Percentiles rank a stretch among this genome's conserved stretches.
phyloP scores from a whole-genome alignment of 2,888 invertebrate species.

The Lasioglossum calceatum region DNA sequence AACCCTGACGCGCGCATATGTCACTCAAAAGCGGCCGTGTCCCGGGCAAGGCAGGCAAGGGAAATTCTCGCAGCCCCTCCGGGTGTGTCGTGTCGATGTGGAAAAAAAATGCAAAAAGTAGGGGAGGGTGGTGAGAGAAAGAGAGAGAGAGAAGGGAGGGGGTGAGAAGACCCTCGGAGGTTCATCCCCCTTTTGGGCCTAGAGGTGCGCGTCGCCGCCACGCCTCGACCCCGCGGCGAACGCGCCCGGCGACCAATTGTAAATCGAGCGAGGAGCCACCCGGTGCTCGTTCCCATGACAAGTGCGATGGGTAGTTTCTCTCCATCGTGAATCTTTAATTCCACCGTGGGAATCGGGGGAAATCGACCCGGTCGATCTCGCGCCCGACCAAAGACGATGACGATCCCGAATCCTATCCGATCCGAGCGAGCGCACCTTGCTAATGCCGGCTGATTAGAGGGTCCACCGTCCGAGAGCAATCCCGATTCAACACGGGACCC shows the following conservation, averaged over 20 bases:
- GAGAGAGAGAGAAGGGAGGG: background rate
- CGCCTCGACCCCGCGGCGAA: constrained; percentile 62
- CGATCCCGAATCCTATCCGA: constrained; percentile 36
- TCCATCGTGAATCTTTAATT: constrained; percentile 81
- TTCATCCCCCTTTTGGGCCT: constrained; percentile 65
- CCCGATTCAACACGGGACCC: background rate
- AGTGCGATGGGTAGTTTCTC: constrained; percentile 79
- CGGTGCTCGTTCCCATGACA: constrained; percentile 84
- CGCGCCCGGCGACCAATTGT: constrained; percentile 63
- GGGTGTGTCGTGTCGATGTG: constrained; percentile 27
- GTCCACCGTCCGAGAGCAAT: background rate
- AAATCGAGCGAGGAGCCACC: constrained; percentile 68
- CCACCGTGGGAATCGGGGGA: constrained; percentile 79
- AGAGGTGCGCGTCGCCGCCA: constrained; percentile 65
- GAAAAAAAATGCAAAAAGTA: background rate
- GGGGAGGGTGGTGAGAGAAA: constrained; percentile 38
- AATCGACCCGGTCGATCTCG: constrained; percentile 19
- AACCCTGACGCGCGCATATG: constrained; percentile 44
- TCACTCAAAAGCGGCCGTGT: constrained; percentile 30
- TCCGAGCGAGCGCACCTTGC: constrained; percentile 49
- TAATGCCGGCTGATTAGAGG: constrained; percentile 51
- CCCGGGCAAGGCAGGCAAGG: constrained; percentile 22
- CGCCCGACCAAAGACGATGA: background rate
- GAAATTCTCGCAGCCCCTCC: constrained; percentile 52
- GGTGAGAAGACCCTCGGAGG: constrained; percentile 53